These are phyloP conservation scores for Pipa parva DNA, from an alignment of 2,113 vertebrate species.

Conservation along the genomic window DNA sequence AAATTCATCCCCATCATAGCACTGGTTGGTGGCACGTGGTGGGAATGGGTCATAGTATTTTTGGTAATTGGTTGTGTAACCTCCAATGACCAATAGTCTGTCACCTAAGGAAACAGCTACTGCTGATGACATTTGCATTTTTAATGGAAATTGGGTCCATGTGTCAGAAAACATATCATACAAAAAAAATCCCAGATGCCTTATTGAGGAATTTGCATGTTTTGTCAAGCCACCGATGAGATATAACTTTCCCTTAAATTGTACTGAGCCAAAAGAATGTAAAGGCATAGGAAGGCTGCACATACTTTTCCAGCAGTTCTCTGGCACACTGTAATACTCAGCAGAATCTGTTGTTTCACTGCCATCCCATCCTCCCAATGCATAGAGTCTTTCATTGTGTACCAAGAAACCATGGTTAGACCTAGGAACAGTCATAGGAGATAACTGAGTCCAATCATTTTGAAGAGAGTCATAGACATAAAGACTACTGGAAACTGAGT, in stretches of 20 bases:
- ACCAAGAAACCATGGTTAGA: conserved; percentile 70
- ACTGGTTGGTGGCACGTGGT: conserved; percentile 58
- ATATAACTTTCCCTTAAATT: conserved; percentile 66
- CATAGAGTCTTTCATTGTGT: conserved; percentile 61
- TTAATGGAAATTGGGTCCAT: conserved; percentile 68
- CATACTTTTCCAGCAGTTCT: conserved; percentile 51
- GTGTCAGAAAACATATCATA: conserved; percentile 66
- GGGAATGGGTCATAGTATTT: neutral
- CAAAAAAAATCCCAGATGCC: conserved; percentile 72
- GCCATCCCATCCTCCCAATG: conserved; percentile 70
- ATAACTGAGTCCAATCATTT: conserved; percentile 65
- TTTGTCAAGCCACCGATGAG: conserved; percentile 69
- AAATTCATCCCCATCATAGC: too few relatives aligned
- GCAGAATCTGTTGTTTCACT: conserved; percentile 64
- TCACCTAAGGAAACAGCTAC: conserved; percentile 71
- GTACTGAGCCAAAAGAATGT: conserved; percentile 66
- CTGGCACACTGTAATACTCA: conserved; percentile 62
- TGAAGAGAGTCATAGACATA: conserved; percentile 70
- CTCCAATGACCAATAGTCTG: conserved; percentile 71
- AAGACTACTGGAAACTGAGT: conserved; percentile 64
- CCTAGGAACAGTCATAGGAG: conserved; percentile 62
- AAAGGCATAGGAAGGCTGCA: conserved; percentile 62
- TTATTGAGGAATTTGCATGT: conserved; percentile 44
- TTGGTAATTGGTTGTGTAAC: conserved; percentile 46
- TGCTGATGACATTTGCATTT: conserved; percentile 64